Base-by-base conservation (phyloP, 2,797 vertebrate species). In the Craterocephalus amniculus region DNA sequence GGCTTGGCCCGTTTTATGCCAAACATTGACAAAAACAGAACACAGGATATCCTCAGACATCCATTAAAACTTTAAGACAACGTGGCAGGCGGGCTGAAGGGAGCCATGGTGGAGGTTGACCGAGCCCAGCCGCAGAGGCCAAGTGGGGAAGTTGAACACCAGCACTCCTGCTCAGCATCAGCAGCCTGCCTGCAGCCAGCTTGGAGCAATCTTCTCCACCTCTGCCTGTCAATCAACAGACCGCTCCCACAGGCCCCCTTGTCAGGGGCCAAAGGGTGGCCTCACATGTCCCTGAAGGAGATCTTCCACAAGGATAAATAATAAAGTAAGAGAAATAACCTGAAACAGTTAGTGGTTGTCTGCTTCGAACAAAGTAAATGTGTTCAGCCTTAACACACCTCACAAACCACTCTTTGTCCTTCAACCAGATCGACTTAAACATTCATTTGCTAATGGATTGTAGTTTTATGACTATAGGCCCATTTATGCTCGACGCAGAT, bases 171-270 rank as follows among this genome's bases (percentile, higher is more conserved):
- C 73, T 87, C 83, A 91, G 85, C 83, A 87, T 90, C 91, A 92
- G 83, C 63, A 75, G 70, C 74, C 71, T 76, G 80, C 82, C 79
- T 75, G 31, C 85, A 85, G 73, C 79, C 91, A 90, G 89, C 91
- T 88, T 92, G 90, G 73, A 92, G 79, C 85, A 90, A 92, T 92
- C 89, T 89, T 81, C 75, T 83, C 72, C 78, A 80, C 73, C 61
- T 77, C 67, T 22, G 83, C 65, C 84, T 86, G 86, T 54, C 89
- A 86, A 83, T 92, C 90, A 88, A 40, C 24, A 71, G 57, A 75
- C 76, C 43, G 48, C 64, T 87, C 78, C 77, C 72, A n/a, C 5
- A 24, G 83, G 78, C 73, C 63, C 75, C 73, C 63, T 76, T 49
- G 61, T 80, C 70, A 6, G 61, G 52, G 66, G 64, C 80, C 64